Percentiles rank a stretch among this genome's conserved stretches.
phyloP scores from a whole-genome alignment of 1,140 invertebrate genomes.

The Venturia canescens region DNA sequence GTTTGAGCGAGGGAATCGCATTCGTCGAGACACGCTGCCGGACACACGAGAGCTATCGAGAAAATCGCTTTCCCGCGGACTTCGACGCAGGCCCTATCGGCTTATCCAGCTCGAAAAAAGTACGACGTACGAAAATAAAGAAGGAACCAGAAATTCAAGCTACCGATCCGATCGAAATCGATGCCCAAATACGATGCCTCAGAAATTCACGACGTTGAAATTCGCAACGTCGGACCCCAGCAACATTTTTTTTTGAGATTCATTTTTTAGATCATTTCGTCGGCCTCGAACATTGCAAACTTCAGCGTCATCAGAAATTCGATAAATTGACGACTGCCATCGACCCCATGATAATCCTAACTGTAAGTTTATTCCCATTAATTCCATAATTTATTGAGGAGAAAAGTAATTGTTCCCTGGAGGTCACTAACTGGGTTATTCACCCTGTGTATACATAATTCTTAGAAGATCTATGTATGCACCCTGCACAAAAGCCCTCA shows the following conservation, averaged over 20 bases:
- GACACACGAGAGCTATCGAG: background rate
- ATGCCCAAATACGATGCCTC: background rate
- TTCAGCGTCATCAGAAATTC: too few species aligned
- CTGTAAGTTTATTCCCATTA: background rate
- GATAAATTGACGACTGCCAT: too few species aligned
- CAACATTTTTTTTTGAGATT: too few species aligned
- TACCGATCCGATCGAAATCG: background rate
- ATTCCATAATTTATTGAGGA: background rate
- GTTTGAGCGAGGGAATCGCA: slow-evolving; percentile 34
- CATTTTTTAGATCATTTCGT: too few species aligned
- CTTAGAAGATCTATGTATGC: background rate
- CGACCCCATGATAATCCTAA: too few species aligned
- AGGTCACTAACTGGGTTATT: background rate
- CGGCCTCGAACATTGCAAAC: too few species aligned
- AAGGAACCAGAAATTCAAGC: background rate
- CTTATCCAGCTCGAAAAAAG: background rate
- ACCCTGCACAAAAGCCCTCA: background rate
- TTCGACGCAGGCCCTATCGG: background rate
- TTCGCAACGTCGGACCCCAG: too few species aligned
- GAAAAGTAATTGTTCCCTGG: background rate
- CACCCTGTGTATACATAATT: background rate
- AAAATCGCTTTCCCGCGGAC: background rate
- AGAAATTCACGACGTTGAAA: too few species aligned
- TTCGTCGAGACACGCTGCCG: slow-evolving; percentile 22
- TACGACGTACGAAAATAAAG: background rate